Conservation (phyloP, 2,888 invertebrate species). For the Drosophila mettleri region DNA sequence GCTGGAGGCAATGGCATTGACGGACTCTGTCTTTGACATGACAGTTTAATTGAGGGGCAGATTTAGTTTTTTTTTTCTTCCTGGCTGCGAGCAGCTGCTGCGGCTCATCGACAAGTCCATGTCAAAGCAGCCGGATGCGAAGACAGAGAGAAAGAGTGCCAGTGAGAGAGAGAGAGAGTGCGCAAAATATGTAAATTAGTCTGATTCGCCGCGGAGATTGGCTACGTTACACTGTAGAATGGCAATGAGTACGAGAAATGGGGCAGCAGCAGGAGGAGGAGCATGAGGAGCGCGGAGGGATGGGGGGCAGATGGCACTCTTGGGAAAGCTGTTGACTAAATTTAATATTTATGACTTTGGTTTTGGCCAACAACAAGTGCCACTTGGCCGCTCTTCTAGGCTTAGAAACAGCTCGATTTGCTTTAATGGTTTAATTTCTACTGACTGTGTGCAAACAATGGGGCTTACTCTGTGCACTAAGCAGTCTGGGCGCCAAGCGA, state of each 20-base stretch:
- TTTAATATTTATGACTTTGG: conserved; percentile 75
- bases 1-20: conserved; percentile 40
- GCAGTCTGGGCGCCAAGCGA: conserved; percentile 2
- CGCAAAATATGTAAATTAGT: conserved; percentile 74
- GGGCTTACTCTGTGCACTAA: background rate
- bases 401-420: conserved; percentile 55
- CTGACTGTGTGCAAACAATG: conserved; percentile 30
- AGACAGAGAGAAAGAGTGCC: background rate
- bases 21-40: conserved; percentile 70
- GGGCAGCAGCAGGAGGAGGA: no score
- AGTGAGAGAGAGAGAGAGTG: conserved; percentile 1
- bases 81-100: background rate
- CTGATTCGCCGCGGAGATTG: conserved; percentile 33
- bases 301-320: conserved; percentile 2
- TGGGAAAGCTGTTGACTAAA: conserved; percentile 47
- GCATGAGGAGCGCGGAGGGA: no score
- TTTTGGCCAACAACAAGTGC: conserved; percentile 24
- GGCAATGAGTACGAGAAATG: no score
- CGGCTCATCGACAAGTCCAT: conserved; percentile 2
- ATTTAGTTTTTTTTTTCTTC: background rate
- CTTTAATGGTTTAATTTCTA: conserved; percentile 54
- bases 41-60: conserved; percentile 73
- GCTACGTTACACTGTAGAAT: background rate
- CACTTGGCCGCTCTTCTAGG: conserved; percentile 22
- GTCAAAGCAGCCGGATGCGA: conserved; percentile 20